Evolutionary conservation across 2,888 invertebrate species (phyloP), one percentile per base, ranked within the genome.

Genomic region (Ormyrus pomaceus): DNA sequence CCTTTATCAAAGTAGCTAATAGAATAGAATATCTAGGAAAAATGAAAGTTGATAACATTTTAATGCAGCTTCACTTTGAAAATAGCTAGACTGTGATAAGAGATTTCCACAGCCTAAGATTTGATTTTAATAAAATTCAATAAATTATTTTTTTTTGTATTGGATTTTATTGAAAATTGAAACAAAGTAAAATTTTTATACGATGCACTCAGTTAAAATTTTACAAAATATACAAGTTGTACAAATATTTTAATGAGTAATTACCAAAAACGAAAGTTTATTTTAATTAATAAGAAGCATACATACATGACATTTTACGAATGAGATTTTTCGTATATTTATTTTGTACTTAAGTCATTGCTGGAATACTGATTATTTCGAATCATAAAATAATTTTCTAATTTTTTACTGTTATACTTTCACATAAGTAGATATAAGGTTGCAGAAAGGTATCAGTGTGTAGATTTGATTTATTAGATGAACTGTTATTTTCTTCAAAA

Each of bases 51-150:
- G n/a, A 55, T 0, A 72, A 62, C 55, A 50, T 64, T 51, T 51
- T 50, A 53, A 48, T 69, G n/a, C 62, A 69, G 19, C 34, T 74
- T 13, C 62, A 69, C 9, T 62, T 9, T 45, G 34, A 34, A 13
- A 76, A 69, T n/a, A 5, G n/a, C 55, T 11, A 62, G 56, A 69
- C 76, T 76, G 76, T 76, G 76, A 76, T 76, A 76, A 69, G 48
- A 69, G 61, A 76, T 55, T 76, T 58, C 10, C 34, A 64, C 65
- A 48, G 7, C 13, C 6, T 2, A 45, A 3, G 10, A 11, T 69
- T 76, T 51, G 46, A 46, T 53, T 68, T 58, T 61, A 53, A 53
- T 59, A 45, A 11, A 59, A 68, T 69, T 11, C 48, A 45, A 66
- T 48, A 71, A 46, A 61, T 45, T 13, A 46, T 10, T 55, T 8